phyloP scores from a whole-genome alignment of 2,797 vertebrate species.

The Diglossa cyanea region DNA sequence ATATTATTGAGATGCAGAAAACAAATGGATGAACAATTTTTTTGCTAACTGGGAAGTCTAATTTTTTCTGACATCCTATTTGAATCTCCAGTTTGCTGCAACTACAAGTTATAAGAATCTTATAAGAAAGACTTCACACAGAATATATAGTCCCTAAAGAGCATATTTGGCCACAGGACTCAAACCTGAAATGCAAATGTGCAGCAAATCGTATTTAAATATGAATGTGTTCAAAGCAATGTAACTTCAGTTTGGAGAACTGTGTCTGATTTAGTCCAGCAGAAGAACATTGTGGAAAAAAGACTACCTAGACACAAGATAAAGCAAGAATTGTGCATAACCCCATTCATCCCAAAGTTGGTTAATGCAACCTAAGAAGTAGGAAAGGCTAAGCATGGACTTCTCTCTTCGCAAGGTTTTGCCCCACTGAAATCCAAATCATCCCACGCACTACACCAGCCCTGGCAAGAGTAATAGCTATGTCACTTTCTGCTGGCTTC shows the following conservation, averaged over 20 bases:
- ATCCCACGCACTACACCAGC: background rate
- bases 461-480: background rate
- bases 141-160: background rate
- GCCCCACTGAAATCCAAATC: background rate
- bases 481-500: background rate
- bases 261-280: background rate
- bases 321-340: background rate
- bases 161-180: rapidly evolving
- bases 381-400: background rate
- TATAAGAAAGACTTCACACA: background rate
- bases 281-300: background rate
- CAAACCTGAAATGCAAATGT: background rate
- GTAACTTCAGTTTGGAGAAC: background rate
- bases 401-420: background rate
- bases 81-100: background rate
- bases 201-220: background rate
- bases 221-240: background rate
- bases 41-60: background rate
- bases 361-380: background rate
- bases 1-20: background rate
- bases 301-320: background rate
- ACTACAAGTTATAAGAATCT: background rate
- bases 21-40: background rate
- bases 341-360: background rate
- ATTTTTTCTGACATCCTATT: background rate